phyloP scores from a whole-genome alignment of 2,797 vertebrate species.

The Pampus argenteus region DNA sequence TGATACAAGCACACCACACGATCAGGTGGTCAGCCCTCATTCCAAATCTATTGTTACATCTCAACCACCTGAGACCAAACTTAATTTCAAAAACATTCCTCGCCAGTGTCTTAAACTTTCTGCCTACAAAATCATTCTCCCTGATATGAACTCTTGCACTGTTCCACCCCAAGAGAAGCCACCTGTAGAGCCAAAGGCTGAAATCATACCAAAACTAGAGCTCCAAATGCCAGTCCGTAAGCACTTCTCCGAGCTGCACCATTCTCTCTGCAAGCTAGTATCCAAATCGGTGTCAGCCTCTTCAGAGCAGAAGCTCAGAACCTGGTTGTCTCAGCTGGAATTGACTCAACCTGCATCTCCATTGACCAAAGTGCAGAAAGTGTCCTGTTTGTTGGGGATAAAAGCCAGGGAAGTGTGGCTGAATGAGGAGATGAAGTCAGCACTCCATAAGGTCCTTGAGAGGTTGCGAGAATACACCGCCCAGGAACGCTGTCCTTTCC shows the following conservation, averaged over 20 bases:
- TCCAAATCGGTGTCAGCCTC: conserved; percentile 82
- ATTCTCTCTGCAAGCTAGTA: conserved; percentile 85
- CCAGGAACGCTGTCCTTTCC: conserved; percentile 89
- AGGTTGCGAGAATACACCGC: conserved; percentile 86
- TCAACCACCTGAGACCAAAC: conserved; percentile 31
- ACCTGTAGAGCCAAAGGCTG: not conserved
- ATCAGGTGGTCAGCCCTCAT: conserved; percentile 32
- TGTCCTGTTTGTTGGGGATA: conserved; percentile 73
- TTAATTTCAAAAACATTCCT: conserved; percentile 73
- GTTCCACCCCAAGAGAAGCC: conserved; percentile 28
- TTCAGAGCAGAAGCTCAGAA: conserved; percentile 83
- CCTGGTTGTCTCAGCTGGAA: conserved; percentile 83
- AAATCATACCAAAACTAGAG: conserved; percentile 31
- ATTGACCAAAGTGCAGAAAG: conserved; percentile 77
- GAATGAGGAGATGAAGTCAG: conserved; percentile 80
- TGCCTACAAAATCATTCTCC: conserved; percentile 75
- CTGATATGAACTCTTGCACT: conserved; percentile 48
- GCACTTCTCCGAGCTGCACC: conserved; percentile 88
- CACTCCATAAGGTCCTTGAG: conserved; percentile 83
- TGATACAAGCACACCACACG: not conserved
- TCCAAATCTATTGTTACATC: conserved; percentile 36
- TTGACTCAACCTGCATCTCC: conserved; percentile 49
- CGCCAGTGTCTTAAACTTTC: conserved; percentile 79
- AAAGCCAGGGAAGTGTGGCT: conserved; percentile 88
- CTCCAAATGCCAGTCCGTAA: conserved; percentile 57